Base-by-base conservation (phyloP, 2,797 vertebrate species). In the Malacoraja senta region DNA sequence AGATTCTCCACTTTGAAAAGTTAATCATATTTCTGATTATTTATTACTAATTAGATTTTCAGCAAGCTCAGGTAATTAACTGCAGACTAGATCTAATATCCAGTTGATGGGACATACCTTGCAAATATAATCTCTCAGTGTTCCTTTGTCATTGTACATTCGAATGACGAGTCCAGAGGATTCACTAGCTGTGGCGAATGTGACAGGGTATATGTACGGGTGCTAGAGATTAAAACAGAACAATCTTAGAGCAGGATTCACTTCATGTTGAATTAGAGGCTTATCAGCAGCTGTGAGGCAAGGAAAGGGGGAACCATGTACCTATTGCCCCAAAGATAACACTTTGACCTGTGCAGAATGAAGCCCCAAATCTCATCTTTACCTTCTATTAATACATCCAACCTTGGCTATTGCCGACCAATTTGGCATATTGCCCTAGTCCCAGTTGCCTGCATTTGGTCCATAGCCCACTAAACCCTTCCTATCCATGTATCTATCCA, bases 121-220 rank as follows among this genome's bases (percentile, higher is more conserved):
- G 95, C 98, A 99, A 95, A 99, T 98, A 95, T 98, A 97, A 96
- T 99, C 98, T 95, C 98, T 97, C 93, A 99, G 95, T 24, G 98
- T 98, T 94, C 99, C 98, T 95, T 96, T 98, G 94, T 99, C 99
- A 94, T 95, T 98, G 96, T 99, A 99, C 0, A 96, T 96, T 94
- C 98, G 95, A 95, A 99, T 98, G 94, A 99, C 95, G 94, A 99
- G 96, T 0, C 97, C 98, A 13, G 98, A 99, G 26, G 98, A 98
- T 95, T 99, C 98, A 1, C 96, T 98, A 94, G 97, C 97, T 94
- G 97, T 99, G 93, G 97, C 97, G 96, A 99, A 99, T 94, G 97
- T 95, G 94, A 99, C 94, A 2, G 97, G 98, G 95, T 96, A 97
- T 95, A 99, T 96, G 94, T 98, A 98, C 0, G 98, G 97, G 94